Evolutionary conservation across 2,888 invertebrate genomes (phyloP), one percentile per base, ranked within the genome.

Genomic region (Galerucella pusilla): DNA sequence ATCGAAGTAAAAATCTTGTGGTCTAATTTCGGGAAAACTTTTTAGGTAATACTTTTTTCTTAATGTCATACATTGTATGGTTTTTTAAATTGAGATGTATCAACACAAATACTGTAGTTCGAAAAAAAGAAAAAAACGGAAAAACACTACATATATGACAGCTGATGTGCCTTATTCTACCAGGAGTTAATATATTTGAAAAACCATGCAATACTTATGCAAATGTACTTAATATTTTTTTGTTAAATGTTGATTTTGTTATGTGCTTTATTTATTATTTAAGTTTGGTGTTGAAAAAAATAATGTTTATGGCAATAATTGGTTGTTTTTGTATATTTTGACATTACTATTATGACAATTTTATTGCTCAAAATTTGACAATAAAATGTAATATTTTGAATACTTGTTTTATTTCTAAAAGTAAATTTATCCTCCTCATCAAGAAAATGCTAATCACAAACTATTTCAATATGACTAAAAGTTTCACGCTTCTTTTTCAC

Each of bases 311-410:
- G 25, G 52, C n/a, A 14, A 14, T 14, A 49, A 49, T 52, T 52
- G 14, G 14, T 52, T 57, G 16, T 20, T 54, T 54, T 16, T 54
- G 20, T 57, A 57, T 11, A 59, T 59, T 57, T 28, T 68, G 68
- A 42, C 54, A 67, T 54, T 25, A n/a, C 28, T 54, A 20, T 35
- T 52, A 54, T 54, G 54, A 68, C 4, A 35, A 42, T 45, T 57
- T 16, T 25, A 35, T 68, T 60, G n/a, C 59, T 69, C 69, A 69
- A 69, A 69, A 25, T 60, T 68, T 68, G 42, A 16, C 45, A 60
- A 25, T 35, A 35, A 61, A 61, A 12, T 35, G 9, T 61, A 14
- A 2, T 35, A 7, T 28, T 61, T 35, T 61, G 12, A 61, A 60
- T 60, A 20, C 2, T 35, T 61, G n/a, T 61, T 61, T 28, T 35